Percentiles rank a stretch among this genome's conserved stretches.
These are phyloP conservation scores for Morpho deidamia DNA, from an alignment of 2,888 invertebrate genomes.

Conservation along the genomic window DNA sequence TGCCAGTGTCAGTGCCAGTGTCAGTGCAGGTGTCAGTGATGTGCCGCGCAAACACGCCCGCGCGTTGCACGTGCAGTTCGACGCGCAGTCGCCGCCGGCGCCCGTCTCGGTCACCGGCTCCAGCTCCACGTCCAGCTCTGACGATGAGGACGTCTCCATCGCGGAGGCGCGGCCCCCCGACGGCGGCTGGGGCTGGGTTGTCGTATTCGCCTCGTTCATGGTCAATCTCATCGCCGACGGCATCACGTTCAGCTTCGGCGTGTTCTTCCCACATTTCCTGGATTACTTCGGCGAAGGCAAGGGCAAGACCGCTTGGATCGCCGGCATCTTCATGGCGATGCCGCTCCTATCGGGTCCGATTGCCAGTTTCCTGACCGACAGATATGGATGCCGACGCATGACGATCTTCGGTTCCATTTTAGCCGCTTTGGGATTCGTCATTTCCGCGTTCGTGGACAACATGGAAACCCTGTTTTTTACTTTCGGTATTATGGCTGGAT, in stretches of 20 bases:
- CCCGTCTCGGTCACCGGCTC: conserved; percentile 50
- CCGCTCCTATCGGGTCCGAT: conserved; percentile 92
- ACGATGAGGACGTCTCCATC: conserved; percentile 80
- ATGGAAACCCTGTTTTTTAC: conserved; percentile 88
- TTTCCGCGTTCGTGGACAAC: conserved; percentile 86
- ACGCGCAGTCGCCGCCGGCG: conserved; percentile 65
- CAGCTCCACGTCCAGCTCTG: conserved; percentile 72
- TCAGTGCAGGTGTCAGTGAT: conserved; percentile 35
- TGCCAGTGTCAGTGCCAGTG: background rate
- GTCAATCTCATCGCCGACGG: conserved; percentile 95
- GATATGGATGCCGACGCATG: conserved; percentile 88
- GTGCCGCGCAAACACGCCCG: conserved; percentile 51
- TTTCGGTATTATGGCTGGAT: conserved; percentile 90
- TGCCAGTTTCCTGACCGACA: conserved; percentile 89
- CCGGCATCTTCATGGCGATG: conserved; percentile 94
- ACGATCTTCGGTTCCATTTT: conserved; percentile 88
- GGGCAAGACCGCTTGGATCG: conserved; percentile 93
- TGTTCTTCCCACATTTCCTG: conserved; percentile 91
- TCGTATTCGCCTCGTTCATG: conserved; percentile 92
- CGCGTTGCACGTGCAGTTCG: conserved; percentile 79
- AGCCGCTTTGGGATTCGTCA: conserved; percentile 86
- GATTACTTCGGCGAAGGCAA: conserved; percentile 91
- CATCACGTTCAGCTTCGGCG: conserved; percentile 94
- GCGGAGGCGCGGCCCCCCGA: conserved; percentile 88
- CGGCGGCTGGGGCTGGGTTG: conserved; percentile 96